phyloP scores from a whole-genome alignment of 2,888 invertebrate species.

The Oeneis ivallda region DNA sequence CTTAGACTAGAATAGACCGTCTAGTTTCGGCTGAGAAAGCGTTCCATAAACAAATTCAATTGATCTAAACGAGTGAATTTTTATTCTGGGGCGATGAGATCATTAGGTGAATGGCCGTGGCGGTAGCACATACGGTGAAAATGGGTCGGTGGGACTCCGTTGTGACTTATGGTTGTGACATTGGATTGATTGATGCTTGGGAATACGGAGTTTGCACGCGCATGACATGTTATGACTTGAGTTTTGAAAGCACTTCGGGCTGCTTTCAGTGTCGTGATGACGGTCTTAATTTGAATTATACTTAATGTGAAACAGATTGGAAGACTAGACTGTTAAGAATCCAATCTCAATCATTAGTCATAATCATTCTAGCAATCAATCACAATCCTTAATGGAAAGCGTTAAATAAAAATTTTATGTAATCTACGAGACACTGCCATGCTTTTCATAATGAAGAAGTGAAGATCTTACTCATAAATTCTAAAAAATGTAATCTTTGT shows the following conservation, averaged over 20 bases:
- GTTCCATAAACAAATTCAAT: constrained; percentile 74
- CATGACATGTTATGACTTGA: constrained; percentile 33
- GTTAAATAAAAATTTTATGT: background rate
- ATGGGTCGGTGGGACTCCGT: constrained; percentile 68
- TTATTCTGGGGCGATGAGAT: constrained; percentile 77
- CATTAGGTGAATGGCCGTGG: constrained; percentile 75
- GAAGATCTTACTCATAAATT: no score
- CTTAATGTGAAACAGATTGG: constrained; percentile 20
- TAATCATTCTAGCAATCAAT: constrained; percentile 11
- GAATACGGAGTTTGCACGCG: constrained; percentile 31
- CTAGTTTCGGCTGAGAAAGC: constrained; percentile 68
- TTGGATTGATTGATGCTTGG: constrained; percentile 53
- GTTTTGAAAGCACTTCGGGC: constrained; percentile 8
- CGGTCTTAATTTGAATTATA: constrained; percentile 14
- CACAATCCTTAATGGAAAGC: background rate
- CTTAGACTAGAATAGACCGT: constrained; percentile 62
- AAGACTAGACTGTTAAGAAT: constrained; percentile 15
- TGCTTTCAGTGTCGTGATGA: background rate
- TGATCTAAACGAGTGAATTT: constrained; percentile 72
- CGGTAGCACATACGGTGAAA: constrained; percentile 52
- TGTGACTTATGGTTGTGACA: no score
- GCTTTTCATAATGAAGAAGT: no score
- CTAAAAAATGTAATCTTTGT: no score
- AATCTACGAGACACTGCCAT: background rate
- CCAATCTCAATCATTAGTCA: constrained; percentile 15